A percentile compares a stretch with the other conserved stretches of the same genome.
Conservation (phyloP, 1,140 invertebrate genomes). For the Eubasilissa regina region DNA sequence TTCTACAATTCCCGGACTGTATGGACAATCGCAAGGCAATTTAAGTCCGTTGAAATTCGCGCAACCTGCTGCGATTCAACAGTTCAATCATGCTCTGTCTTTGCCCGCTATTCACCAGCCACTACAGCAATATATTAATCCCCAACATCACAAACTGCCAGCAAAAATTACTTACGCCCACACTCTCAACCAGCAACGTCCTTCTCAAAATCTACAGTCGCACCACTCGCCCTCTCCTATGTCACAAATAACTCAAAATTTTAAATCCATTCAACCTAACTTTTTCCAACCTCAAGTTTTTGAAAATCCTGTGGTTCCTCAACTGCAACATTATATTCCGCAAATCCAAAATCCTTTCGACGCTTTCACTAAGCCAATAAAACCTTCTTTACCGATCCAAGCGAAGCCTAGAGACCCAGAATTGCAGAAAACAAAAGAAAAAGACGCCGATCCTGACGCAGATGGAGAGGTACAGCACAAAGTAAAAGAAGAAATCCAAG, state of each 20-base stretch:
- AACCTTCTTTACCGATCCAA: conserved; percentile 8
- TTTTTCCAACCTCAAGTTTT: conserved; percentile 55
- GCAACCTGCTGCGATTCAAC: conserved; percentile 33
- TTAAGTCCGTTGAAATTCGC: conserved; percentile 42
- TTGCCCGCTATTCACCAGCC: conserved; percentile 14
- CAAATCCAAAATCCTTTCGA: conserved; percentile 48
- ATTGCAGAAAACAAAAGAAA: conserved; percentile 2
- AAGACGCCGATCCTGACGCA: conserved; percentile 62
- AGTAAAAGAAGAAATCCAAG: conserved; percentile 63
- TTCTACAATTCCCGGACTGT: conserved; percentile 47
- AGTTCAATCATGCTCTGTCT: conserved; percentile 34
- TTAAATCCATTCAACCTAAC: conserved; percentile 39
- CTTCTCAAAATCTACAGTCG: conserved; percentile 5
- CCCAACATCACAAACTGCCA: conserved; percentile 8
- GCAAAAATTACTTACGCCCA: conserved; percentile 36
- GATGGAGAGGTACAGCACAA: conserved; percentile 63
- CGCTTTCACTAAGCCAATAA: conserved; percentile 41
- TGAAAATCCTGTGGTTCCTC: conserved; percentile 53
- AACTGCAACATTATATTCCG: conserved; percentile 52
- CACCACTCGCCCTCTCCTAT: conserved; percentile 14
- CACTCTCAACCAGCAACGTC: conserved; percentile 22
- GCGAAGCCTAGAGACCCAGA: conserved; percentile 22
- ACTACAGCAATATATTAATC: conserved; percentile 3
- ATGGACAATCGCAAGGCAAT: conserved; percentile 46
- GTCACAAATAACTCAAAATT: conserved; percentile 39